Evolutionary conservation across 2,113 vertebrate species (phyloP).

Genomic region (Aythya baeri): DNA sequence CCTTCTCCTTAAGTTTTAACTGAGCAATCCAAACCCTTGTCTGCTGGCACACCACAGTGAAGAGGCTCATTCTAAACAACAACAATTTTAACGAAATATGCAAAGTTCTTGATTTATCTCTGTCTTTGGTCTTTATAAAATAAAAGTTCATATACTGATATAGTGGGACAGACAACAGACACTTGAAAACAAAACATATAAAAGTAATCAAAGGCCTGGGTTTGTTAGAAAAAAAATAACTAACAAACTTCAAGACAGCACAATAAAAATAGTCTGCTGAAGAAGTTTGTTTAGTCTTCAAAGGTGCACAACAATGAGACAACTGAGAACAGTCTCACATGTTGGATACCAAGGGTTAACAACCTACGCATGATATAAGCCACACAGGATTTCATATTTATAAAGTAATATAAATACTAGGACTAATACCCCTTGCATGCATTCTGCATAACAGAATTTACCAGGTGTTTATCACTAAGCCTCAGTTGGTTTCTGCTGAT

Average conservation of each 20-base stretch:
- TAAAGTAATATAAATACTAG: background rate
- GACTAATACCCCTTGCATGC: background rate
- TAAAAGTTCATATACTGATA: background rate
- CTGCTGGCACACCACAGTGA: background rate
- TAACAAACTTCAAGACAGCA: background rate
- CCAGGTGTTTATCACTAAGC: background rate
- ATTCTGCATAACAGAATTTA: background rate
- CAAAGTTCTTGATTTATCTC: background rate
- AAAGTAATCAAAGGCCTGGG: background rate
- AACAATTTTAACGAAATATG: background rate
- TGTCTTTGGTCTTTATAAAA: background rate
- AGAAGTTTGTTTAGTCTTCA: background rate
- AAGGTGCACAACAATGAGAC: background rate
- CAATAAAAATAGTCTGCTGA: background rate
- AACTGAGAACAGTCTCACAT: background rate
- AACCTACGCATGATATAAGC: background rate
- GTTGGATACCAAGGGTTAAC: background rate
- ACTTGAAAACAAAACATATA: background rate
- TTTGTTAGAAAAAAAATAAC: background rate
- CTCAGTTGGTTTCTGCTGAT: background rate
- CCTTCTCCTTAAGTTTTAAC: background rate
- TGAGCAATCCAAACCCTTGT: background rate
- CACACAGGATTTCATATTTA: background rate
- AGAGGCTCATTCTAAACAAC: background rate
- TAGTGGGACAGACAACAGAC: background rate